Evolutionary conservation across 2,888 invertebrate species (phyloP), one percentile per base, ranked within the genome.

Genomic region (Drosophila austrosaltans): DNA sequence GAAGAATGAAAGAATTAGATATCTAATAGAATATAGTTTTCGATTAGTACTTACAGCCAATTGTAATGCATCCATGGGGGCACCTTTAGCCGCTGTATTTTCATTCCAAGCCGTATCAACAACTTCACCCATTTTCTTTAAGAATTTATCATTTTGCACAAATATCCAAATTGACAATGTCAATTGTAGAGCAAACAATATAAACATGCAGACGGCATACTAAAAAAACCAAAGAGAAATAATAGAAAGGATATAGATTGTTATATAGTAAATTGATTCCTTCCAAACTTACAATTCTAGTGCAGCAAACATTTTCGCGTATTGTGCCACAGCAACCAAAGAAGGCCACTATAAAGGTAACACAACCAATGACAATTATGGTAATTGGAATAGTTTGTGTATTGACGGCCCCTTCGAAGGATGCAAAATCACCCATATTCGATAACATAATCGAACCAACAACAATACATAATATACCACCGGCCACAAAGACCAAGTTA

Each of bases 261-360:
- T 28, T 6, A n/a, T 10, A n/a, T 0, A 1, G 12, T 1, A 0
- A 32, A 16, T 16, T 7, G 2, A 7, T 28, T 3, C 28, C 1
- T 58, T 32, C 6, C 16, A 16, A 22, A 81, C 95, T 94, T 93
- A 97, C 97, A 85, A 96, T 95, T 90, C 96, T 94, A 62, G 96
- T 94, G 95, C 97, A 96, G 93, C 97, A 97, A 91, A 96, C 95
- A 91, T 96, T 97, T 92, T 98, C 97, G 74, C 96, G 94, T 76
- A 96, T 95, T 3, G 98, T 97, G 62, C 98, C 98, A 89, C 97
- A 97, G 93, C 98, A 98, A 72, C 97, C 98, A 89, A 97, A 96
- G 94, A 97, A 97, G 2, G 97, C 95, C 72, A 97, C 95, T 80
- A 97, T 90, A 91, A 97, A 96, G 81, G 96, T 94, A 36, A 96